Evolutionary conservation across 2,113 vertebrate species (phyloP).

Genomic region (Limnothrissa miodon): DNA sequence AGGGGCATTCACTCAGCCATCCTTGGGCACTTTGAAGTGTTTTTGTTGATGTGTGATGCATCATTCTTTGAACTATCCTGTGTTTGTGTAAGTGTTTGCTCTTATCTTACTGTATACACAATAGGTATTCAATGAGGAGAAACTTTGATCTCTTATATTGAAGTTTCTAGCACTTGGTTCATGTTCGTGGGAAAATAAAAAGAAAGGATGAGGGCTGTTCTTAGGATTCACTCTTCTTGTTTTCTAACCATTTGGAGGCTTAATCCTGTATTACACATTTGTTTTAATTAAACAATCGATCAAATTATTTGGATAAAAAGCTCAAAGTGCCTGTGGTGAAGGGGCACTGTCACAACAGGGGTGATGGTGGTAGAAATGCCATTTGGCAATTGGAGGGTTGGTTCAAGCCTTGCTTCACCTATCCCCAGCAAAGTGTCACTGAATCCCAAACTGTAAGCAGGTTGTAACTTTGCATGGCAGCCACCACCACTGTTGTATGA

Average conservation of each 20-base stretch:
- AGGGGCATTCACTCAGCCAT: constrained; percentile 10
- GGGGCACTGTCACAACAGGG: too few species aligned
- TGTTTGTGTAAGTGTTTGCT: constrained; percentile 8
- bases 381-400: too few species aligned
- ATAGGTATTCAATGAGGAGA: constrained; percentile 13
- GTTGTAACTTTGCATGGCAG: too few species aligned
- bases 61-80: constrained; percentile 40
- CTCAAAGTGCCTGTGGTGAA: too few species aligned
- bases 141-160: constrained; percentile 30
- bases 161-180: background rate
- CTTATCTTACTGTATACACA: constrained; percentile 25
- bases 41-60: constrained; percentile 28
- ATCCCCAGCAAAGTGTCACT: too few species aligned
- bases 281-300: background rate
- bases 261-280: background rate
- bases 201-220: background rate
- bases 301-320: constrained; percentile 10
- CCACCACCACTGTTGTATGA: too few species aligned
- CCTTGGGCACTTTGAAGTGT: constrained; percentile 19
- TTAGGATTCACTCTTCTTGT: background rate
- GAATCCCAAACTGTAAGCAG: too few species aligned
- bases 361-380: too few species aligned
- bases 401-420: too few species aligned
- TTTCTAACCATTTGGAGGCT: too few species aligned
- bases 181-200: too few species aligned